A percentile compares a stretch with the other conserved stretches of the same genome.
phyloP scores from a whole-genome alignment of 53 echinoderm and acorn worm species.

The Astropecten irregularis region DNA sequence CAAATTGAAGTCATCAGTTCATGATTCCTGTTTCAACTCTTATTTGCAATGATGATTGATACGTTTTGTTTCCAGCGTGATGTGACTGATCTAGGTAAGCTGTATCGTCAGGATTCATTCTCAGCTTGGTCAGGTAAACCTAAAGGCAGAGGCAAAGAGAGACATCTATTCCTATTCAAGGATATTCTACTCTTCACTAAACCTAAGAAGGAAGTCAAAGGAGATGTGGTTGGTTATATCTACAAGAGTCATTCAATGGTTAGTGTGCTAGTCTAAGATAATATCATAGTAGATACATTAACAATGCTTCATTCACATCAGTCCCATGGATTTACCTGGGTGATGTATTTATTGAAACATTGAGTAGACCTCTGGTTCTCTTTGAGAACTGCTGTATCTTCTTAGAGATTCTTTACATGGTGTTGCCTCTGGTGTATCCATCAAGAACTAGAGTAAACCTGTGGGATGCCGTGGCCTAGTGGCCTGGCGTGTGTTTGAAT shows the following conservation, averaged over 20 bases:
- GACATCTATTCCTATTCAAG: constrained; percentile 67
- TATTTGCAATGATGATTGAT: no score
- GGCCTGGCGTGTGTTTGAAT: no score
- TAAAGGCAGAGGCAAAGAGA: constrained; percentile 61
- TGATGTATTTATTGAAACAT: no score
- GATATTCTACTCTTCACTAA: constrained; percentile 67
- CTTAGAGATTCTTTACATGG: no score
- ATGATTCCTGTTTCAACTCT: no score
- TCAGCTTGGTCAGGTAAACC: constrained; percentile 65
- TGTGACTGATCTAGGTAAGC: constrained; percentile 56
- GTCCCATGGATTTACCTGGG: neutral
- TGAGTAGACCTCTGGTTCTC: neutral
- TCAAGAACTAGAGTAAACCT: no score
- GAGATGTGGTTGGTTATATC: constrained; percentile 53
- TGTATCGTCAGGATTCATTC: constrained; percentile 62
- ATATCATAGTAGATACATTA: neutral
- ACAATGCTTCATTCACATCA: neutral
- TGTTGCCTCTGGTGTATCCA: no score
- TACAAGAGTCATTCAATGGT: constrained; percentile 70
- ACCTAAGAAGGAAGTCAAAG: constrained; percentile 52
- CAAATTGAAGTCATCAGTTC: no score
- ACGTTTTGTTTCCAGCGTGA: constrained; percentile 65
- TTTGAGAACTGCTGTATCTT: no score
- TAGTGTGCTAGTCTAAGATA: no score
- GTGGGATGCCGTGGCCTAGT: no score